phyloP scores from a whole-genome alignment of 2,113 vertebrate genomes.

The Gymnogyps californianus region DNA sequence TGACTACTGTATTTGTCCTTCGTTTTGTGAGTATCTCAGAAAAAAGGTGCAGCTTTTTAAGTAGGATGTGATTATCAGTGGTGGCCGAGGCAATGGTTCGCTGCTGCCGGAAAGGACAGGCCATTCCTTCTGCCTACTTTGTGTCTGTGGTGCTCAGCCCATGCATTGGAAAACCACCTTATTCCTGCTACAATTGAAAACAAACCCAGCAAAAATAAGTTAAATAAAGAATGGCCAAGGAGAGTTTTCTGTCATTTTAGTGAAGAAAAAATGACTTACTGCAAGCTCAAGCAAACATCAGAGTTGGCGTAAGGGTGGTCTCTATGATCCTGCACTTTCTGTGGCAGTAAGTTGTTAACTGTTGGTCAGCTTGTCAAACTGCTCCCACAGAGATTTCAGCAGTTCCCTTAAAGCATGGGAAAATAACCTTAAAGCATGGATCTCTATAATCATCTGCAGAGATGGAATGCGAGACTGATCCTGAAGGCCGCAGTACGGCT shows the following conservation, averaged over 20 bases:
- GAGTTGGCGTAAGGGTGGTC: background rate
- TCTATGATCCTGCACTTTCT: background rate
- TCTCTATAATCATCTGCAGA: background rate
- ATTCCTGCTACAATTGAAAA: background rate
- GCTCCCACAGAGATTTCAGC: background rate
- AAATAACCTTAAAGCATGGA: background rate
- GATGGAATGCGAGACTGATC: background rate
- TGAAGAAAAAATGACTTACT: background rate
- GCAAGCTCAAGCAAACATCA: background rate
- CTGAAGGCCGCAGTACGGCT: rapidly evolving
- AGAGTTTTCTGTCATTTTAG: background rate
- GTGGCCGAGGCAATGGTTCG: background rate
- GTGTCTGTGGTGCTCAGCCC: background rate
- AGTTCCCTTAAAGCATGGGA: background rate
- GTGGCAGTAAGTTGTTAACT: background rate
- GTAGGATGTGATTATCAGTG: background rate
- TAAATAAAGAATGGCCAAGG: background rate
- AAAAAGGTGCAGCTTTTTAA: background rate
- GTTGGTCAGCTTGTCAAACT: background rate
- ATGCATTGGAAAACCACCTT: background rate
- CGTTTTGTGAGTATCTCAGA: background rate
- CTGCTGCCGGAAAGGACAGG: background rate
- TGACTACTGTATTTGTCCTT: background rate
- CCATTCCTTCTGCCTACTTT: background rate
- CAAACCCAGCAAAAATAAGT: background rate